A percentile compares a stretch with the other conserved stretches of the same genome.
These are phyloP conservation scores for Hyperoplus lanceolatus DNA, from an alignment of 2,797 vertebrate species.

Conservation along the genomic window DNA sequence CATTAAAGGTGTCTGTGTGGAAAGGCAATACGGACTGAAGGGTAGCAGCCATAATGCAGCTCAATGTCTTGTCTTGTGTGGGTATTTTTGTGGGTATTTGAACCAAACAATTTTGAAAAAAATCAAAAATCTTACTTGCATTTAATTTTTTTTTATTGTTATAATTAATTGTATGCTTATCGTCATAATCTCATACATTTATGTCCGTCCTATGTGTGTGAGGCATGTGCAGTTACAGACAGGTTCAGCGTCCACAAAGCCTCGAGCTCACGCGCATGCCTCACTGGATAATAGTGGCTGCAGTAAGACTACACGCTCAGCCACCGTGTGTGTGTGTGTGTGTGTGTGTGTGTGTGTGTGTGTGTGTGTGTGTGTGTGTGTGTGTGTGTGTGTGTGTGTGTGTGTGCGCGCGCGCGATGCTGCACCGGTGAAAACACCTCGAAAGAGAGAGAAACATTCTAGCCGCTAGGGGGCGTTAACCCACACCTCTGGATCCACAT, in stretches of 20 bases:
- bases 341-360: too few species aligned
- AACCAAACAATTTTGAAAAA: not conserved
- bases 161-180: too few species aligned
- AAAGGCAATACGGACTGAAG: not conserved
- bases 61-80: not conserved
- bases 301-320: not conserved
- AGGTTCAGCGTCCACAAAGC: not conserved
- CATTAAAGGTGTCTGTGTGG: not conserved
- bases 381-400: not conserved
- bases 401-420: constrained; percentile 11
- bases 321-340: too few species aligned
- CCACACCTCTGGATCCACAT: constrained; percentile 37
- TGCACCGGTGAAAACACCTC: constrained; percentile 27
- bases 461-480: constrained; percentile 79
- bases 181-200: not conserved
- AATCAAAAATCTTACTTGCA: not conserved
- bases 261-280: not conserved
- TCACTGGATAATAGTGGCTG: not conserved
- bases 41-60: not conserved
- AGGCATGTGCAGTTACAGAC: not conserved
- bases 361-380: too few species aligned
- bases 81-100: not conserved
- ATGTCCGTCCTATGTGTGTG: not conserved
- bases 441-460: not conserved
- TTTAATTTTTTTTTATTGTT: not conserved